Base-by-base conservation (phyloP, 2,113 vertebrate species). In the Tapirus terrestris region DNA sequence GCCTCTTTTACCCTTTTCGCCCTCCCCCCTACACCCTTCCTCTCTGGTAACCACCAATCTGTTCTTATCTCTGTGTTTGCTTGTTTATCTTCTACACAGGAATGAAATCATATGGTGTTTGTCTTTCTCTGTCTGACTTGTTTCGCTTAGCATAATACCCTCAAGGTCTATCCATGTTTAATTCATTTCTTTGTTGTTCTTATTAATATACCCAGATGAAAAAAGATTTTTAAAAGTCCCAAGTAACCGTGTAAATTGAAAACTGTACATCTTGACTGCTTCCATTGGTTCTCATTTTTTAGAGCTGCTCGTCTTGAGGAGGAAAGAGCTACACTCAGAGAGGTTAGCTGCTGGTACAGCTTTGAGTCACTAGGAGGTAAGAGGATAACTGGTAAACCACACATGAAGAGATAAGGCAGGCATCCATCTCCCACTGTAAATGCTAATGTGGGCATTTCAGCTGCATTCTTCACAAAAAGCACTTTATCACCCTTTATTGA, bases 321-420 rank as follows among this genome's bases (percentile, higher is more conserved):
- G 65, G 43, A 81, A 91, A 81, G 48, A 83, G 36, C 60, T 83
- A 39, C n/a, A 51, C 29, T 75, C 29, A 80, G 83, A 72, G 51
- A 72, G 51, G 53, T 73, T 73, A 70, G n/a, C 89, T 56, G 60
- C 68, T 27, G 27, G 88, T 76, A 27, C 72, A 53, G 48, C 33
- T 94, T 39, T 85, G 93, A 98, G 96, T 97, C 91, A 94, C 31
- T 51, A 5, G 85, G 72, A 76, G 92, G 84, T 87, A 56, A 75
- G 88, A 90, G 31, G 84, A 33, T 56, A 81, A 45, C 92, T 67
- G 48, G 84, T 82, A 92, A 97, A 90, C 76, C 92, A 68, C 84
- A 81, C 36, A 39, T 13, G 10, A 88, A 48, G 45, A 12, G 84
- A 36, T 68, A 61, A 89, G 80, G 27, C n/a, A 65, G 60, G 36